Conservation (phyloP, 37 sponge, comb jelly and placozoan genomes). For the Dysidea cf. avara region DNA sequence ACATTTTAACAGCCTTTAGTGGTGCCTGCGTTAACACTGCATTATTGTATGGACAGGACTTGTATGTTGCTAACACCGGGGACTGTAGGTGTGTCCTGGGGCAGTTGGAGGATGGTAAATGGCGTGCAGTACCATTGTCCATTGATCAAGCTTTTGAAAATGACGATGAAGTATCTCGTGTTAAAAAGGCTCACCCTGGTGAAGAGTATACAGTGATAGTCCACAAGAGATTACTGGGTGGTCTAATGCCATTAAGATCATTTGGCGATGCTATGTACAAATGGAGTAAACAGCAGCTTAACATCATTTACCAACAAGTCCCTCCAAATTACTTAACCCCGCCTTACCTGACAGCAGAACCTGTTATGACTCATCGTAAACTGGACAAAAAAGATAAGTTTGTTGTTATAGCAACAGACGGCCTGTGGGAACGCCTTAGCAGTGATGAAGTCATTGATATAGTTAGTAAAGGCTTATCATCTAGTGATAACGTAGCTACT, state of each 20-base stretch:
- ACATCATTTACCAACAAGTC: conserved; percentile 13
- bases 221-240: conserved; percentile 59
- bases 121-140: conserved; percentile 61
- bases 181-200: conserved; percentile 71
- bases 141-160: conserved; percentile 74
- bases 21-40: conserved; percentile 73
- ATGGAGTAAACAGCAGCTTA: conserved; percentile 62
- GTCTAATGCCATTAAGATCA: conserved; percentile 79
- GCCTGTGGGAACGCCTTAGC: conserved; percentile 81
- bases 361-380: conserved; percentile 54
- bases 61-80: conserved; percentile 77
- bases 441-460: conserved; percentile 63
- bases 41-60: conserved; percentile 19
- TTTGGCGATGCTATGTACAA: conserved; percentile 90
- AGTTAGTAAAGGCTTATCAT: conserved; percentile 9
- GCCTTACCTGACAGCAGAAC: conserved; percentile 86
- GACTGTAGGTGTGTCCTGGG: conserved; percentile 87
- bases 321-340: conserved; percentile 64
- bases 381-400: conserved; percentile 45
- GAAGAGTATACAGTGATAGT: conserved; percentile 62
- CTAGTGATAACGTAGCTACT: conserved; percentile 61
- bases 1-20: conserved; percentile 39
- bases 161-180: conserved; percentile 59
- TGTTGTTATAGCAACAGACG: conserved; percentile 84
- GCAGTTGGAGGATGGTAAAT: conserved; percentile 19